These are phyloP conservation scores for Crotalus viridis DNA, from an alignment of 2,113 vertebrate species.

Conservation along the genomic window DNA sequence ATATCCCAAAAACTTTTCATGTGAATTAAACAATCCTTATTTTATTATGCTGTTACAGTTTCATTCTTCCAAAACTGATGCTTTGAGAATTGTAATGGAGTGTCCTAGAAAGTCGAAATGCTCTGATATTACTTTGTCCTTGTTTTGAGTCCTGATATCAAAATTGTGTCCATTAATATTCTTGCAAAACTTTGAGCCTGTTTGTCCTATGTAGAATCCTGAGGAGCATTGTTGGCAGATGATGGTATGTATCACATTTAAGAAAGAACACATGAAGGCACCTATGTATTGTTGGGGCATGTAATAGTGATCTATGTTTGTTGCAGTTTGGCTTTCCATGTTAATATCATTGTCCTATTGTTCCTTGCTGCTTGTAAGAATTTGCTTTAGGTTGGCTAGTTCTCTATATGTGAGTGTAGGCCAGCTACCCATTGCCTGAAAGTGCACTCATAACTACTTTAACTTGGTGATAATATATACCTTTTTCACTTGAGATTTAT, in stretches of 20 bases:
- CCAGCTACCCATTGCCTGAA: not conserved
- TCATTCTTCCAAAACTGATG: not conserved
- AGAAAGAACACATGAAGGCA: not conserved
- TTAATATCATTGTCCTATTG: not conserved
- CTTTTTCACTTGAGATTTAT: not conserved
- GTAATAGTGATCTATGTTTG: not conserved
- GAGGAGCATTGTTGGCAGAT: not conserved
- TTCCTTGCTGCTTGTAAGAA: not conserved
- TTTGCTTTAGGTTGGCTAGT: not conserved
- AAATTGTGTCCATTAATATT: not conserved
- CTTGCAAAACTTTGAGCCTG: not conserved
- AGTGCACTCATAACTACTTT: not conserved
- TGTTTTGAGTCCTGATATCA: not conserved
- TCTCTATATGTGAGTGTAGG: not conserved
- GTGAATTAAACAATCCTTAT: not conserved
- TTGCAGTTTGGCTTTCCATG: not conserved
- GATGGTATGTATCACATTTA: not conserved
- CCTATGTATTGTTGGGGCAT: not conserved
- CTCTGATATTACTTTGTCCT: not conserved
- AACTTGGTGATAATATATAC: not conserved
- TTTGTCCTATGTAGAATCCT: not conserved
- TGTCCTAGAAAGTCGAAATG: not conserved
- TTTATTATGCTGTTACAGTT: not conserved
- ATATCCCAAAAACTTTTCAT: not conserved
- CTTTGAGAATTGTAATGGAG: not conserved